phyloP scores from a whole-genome alignment of 2,113 vertebrate genomes.

The Guaruba guarouba region DNA sequence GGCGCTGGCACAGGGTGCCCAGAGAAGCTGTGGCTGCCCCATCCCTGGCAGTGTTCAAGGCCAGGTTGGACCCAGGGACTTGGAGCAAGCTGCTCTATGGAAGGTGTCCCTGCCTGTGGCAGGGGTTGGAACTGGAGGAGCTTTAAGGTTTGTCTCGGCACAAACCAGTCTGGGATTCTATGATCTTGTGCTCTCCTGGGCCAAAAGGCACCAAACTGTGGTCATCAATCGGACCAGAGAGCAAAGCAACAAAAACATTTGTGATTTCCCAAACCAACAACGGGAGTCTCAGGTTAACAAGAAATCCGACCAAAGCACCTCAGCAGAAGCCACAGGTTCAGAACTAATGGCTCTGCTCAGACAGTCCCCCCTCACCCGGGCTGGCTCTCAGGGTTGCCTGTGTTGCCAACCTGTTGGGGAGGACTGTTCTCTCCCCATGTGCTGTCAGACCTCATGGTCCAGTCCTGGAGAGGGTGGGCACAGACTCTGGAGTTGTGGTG shows the following conservation, averaged over 20 bases:
- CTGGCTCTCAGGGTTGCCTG: neutral
- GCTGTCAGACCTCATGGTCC: neutral
- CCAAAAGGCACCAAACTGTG: neutral
- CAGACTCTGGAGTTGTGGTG: neutral
- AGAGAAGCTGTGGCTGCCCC: no score
- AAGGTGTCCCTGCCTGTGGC: neutral
- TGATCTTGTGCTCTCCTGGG: neutral
- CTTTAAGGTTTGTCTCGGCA: neutral
- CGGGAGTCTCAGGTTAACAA: neutral
- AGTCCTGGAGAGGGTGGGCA: neutral
- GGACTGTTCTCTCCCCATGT: neutral
- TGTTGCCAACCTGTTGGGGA: neutral
- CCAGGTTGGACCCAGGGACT: no score
- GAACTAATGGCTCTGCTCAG: neutral
- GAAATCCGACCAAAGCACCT: accelerated
- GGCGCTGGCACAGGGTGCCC: no score
- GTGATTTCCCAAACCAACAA: neutral
- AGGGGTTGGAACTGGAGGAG: neutral
- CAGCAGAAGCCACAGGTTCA: neutral
- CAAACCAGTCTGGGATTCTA: neutral
- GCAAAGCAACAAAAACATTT: neutral
- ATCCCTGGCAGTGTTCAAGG: no score
- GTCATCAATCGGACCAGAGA: neutral
- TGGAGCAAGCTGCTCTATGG: no score
- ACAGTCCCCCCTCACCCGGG: neutral